Conservation (phyloP, 2,797 vertebrate genomes). For the Anguilla anguilla region DNA sequence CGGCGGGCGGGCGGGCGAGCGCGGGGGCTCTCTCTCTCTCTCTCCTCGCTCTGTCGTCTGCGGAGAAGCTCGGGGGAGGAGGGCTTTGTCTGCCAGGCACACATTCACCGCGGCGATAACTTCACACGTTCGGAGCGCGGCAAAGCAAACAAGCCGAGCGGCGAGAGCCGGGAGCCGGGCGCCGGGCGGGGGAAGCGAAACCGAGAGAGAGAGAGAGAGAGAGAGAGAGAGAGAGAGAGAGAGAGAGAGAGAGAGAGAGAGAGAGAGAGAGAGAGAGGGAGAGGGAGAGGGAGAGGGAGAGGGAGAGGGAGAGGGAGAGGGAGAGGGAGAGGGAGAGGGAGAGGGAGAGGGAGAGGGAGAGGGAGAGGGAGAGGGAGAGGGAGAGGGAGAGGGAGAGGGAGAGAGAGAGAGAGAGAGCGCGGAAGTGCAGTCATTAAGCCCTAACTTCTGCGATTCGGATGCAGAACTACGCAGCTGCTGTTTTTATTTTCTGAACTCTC, state of each 20-base stretch:
- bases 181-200: not conserved
- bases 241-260: no score
- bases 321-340: no score
- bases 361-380: no score
- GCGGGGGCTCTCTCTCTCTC: not conserved
- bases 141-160: conserved; percentile 28
- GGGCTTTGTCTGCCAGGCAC: not conserved
- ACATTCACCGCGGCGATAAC: not conserved
- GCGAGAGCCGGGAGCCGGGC: conserved; percentile 36
- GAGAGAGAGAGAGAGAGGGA: no score
- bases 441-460: conserved; percentile 42
- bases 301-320: no score
- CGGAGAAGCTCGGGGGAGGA: not conserved
- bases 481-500: not conserved
- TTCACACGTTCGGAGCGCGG: not conserved
- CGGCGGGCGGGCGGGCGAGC: not conserved
- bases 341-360: no score
- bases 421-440: conserved; percentile 41
- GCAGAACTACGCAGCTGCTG: conserved; percentile 26
- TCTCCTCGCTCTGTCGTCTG: not conserved
- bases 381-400: no score
- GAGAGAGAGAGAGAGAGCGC: conserved; percentile 20
- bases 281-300: no score
- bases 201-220: conserved; percentile 34
- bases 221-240: no score